phyloP scores from a whole-genome alignment of 2,113 vertebrate species.

The Tupaia chinensis region DNA sequence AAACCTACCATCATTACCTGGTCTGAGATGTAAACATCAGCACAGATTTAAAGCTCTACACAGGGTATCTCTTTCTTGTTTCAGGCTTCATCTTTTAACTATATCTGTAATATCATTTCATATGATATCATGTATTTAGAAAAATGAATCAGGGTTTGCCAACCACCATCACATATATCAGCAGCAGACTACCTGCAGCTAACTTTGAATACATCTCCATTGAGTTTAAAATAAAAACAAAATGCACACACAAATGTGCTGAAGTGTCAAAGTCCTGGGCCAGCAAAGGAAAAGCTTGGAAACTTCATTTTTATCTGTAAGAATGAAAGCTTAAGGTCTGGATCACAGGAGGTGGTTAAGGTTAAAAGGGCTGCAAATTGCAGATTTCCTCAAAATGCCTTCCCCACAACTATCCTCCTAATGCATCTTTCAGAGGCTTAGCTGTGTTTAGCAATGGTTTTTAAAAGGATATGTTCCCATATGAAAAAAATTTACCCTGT shows the following conservation, averaged over 20 bases:
- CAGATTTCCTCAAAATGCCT: conserved; percentile 62
- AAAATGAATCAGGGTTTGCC: background rate
- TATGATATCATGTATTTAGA: background rate
- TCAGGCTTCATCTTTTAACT: background rate
- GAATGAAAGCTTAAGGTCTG: conserved; percentile 50
- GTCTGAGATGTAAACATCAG: background rate
- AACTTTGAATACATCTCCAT: background rate
- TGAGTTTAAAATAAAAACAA: background rate
- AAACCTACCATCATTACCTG: background rate
- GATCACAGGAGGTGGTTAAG: conserved; percentile 67
- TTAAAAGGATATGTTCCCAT: conserved; percentile 67
- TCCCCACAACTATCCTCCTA: conserved; percentile 54
- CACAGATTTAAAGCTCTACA: background rate
- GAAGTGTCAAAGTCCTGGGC: background rate
- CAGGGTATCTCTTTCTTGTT: background rate
- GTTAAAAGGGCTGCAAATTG: conserved; percentile 72
- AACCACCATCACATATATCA: background rate
- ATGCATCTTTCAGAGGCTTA: conserved; percentile 61
- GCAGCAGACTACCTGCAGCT: background rate
- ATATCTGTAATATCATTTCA: background rate
- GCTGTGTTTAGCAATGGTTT: conserved; percentile 55
- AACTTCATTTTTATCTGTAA: conserved; percentile 35
- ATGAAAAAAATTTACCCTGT: background rate
- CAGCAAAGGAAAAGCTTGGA: conserved; percentile 17
- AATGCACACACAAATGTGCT: background rate